phyloP scores from a whole-genome alignment of 1,140 invertebrate species.

The Euschistus heros region DNA sequence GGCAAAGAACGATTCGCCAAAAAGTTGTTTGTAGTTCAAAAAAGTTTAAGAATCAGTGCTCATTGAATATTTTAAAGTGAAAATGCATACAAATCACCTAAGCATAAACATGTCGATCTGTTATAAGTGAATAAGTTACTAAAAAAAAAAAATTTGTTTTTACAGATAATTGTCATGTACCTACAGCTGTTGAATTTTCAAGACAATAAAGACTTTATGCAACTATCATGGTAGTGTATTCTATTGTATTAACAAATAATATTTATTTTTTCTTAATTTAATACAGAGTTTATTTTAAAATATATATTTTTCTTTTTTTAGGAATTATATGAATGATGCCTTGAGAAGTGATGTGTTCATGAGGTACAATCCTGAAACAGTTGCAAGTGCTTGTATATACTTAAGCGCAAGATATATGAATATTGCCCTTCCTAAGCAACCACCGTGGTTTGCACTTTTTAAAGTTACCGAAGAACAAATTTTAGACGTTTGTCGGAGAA shows the following conservation, averaged over 20 bases:
- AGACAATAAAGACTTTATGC: conserved; percentile 73
- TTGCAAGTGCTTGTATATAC: conserved; percentile 97
- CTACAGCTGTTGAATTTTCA: conserved; percentile 81
- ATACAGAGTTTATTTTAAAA: too few relatives aligned
- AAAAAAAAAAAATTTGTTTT: conserved; percentile 29
- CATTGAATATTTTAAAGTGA: too few relatives aligned
- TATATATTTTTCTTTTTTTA: conserved; percentile 32
- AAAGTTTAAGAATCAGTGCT: too few relatives aligned
- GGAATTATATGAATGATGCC: conserved; percentile 99
- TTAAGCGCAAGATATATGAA: conserved; percentile 79
- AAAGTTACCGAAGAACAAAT: conserved; percentile 73
- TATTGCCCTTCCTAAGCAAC: conserved; percentile 72
- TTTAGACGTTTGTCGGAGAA: conserved; percentile 69
- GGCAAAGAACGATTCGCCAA: too few relatives aligned
- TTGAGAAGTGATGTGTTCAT: conserved; percentile 94
- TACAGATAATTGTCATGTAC: conserved; percentile 85
- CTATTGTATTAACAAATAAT: too few relatives aligned
- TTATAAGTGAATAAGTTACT: too few relatives aligned
- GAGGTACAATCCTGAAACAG: conserved; percentile 89
- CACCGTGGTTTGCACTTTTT: conserved; percentile 82
- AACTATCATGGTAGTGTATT: too few relatives aligned
- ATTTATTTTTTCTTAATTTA: too few relatives aligned
- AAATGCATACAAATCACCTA: too few relatives aligned
- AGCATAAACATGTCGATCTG: too few relatives aligned
- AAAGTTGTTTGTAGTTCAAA: too few relatives aligned